phyloP scores from a whole-genome alignment of 2,797 vertebrate species.

The Hydrophis major region DNA sequence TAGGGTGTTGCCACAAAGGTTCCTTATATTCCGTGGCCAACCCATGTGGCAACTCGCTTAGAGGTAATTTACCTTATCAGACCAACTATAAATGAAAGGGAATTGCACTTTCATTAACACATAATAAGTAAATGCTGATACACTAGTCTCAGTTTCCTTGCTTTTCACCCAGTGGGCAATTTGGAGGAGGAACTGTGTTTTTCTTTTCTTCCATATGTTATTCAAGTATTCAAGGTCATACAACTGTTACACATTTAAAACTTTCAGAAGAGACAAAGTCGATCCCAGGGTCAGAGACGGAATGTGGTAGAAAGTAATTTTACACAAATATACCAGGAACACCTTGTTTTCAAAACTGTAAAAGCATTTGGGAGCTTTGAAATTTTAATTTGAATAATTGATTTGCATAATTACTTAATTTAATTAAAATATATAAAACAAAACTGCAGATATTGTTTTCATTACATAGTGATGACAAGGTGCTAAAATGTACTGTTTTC shows the following conservation, averaged over 20 bases:
- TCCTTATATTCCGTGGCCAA: neutral
- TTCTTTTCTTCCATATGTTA: neutral
- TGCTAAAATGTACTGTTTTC: neutral
- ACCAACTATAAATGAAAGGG: neutral
- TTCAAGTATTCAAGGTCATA: neutral
- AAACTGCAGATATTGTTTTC: neutral
- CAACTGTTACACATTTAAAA: constrained; percentile 38
- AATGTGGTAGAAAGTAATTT: constrained; percentile 27
- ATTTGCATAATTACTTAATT: neutral
- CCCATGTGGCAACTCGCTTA: neutral
- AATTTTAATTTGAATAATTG: neutral
- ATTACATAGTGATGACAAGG: neutral
- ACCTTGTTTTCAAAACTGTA: rapidly evolving
- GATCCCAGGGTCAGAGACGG: neutral
- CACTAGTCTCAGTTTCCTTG: constrained; percentile 23
- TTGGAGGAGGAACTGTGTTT: neutral
- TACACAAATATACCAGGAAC: neutral
- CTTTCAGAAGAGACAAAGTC: constrained; percentile 32
- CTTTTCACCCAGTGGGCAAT: constrained; percentile 23
- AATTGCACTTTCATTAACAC: neutral
- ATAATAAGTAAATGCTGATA: neutral
- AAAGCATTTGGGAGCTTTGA: neutral
- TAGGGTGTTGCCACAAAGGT: neutral
- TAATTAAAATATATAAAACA: neutral
- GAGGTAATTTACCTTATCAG: neutral